These are phyloP conservation scores for Nycticebus coucang DNA, from an alignment of 2,113 vertebrate species.

Conservation along the genomic window DNA sequence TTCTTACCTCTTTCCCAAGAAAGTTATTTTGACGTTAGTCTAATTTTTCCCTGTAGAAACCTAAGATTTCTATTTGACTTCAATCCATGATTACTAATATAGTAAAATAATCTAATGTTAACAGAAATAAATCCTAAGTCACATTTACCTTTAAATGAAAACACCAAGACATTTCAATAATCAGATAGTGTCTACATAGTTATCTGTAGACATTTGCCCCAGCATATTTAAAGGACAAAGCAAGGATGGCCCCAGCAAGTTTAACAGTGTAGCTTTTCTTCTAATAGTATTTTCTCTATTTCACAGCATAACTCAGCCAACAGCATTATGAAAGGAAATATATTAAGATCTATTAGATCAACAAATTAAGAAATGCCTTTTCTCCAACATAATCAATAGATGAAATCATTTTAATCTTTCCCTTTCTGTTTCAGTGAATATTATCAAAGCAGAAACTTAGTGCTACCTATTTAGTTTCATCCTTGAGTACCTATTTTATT, in stretches of 20 bases:
- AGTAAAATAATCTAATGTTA: constrained; percentile 53
- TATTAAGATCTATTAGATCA: background rate
- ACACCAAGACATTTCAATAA: background rate
- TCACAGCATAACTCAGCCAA: constrained; percentile 28
- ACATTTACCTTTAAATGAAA: background rate
- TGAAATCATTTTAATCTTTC: background rate
- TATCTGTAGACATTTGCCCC: constrained; percentile 24
- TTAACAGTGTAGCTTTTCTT: constrained; percentile 16
- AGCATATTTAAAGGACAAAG: background rate
- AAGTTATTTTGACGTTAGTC: constrained; percentile 54
- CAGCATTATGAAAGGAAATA: constrained; percentile 41
- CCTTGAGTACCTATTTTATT: constrained; percentile 1
- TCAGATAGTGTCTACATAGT: background rate
- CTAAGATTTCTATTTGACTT: constrained; percentile 30
- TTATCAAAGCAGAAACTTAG: constrained; percentile 48
- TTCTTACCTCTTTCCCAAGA: constrained; percentile 27
- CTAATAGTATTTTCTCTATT: background rate
- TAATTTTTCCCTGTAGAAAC: background rate
- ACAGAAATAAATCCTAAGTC: constrained; percentile 8
- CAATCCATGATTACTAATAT: background rate
- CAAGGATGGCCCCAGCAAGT: background rate
- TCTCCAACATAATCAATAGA: constrained; percentile 18
- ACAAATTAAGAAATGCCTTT: constrained; percentile 45
- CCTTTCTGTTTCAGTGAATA: constrained; percentile 45
- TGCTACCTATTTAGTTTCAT: constrained; percentile 33